phyloP scores from a whole-genome alignment of 2,797 vertebrate genomes.

The Rhadinocentrus ornatus region DNA sequence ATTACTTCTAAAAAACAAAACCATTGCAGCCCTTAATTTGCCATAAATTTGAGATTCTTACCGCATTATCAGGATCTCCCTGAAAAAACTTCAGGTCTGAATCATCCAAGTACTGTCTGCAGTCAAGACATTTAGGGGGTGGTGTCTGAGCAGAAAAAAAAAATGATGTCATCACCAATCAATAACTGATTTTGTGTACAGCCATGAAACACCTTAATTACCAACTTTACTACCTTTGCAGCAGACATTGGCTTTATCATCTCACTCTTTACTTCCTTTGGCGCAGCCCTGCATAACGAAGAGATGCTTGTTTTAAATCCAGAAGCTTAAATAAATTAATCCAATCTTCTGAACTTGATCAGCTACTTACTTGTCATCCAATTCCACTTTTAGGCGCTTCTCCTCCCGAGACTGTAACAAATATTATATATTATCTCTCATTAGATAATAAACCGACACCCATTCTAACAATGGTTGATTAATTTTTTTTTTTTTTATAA shows the following conservation, averaged over 20 bases:
- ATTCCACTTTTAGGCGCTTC: conserved; percentile 89
- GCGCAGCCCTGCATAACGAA: conserved; percentile 68
- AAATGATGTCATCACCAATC: not conserved
- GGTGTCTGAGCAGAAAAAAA: conserved; percentile 76
- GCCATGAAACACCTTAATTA: not conserved
- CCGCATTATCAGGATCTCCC: conserved; percentile 90
- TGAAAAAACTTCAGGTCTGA: conserved; percentile 95
- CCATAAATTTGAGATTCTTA: conserved; percentile 61
- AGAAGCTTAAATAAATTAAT: not conserved
- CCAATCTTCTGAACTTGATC: not conserved
- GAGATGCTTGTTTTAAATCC: not conserved
- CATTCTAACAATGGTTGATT: not conserved
- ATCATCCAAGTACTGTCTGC: conserved; percentile 94
- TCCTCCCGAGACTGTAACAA: conserved; percentile 84
- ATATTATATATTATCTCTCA: conserved; percentile 13
- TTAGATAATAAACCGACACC: not conserved
- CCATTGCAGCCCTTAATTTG: not conserved
- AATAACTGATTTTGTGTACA: conserved; percentile 2
- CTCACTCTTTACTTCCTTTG: conserved; percentile 77
- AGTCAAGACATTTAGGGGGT: conserved; percentile 91
- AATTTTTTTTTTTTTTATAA: too few relatives aligned
- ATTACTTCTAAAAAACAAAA: not conserved
- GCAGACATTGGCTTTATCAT: conserved; percentile 66
- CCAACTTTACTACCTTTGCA: conserved; percentile 82
- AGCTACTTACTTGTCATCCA: conserved; percentile 82